These are phyloP conservation scores for Plodia interpunctella DNA, from an alignment of 1,140 invertebrate species.

Conservation along the genomic window DNA sequence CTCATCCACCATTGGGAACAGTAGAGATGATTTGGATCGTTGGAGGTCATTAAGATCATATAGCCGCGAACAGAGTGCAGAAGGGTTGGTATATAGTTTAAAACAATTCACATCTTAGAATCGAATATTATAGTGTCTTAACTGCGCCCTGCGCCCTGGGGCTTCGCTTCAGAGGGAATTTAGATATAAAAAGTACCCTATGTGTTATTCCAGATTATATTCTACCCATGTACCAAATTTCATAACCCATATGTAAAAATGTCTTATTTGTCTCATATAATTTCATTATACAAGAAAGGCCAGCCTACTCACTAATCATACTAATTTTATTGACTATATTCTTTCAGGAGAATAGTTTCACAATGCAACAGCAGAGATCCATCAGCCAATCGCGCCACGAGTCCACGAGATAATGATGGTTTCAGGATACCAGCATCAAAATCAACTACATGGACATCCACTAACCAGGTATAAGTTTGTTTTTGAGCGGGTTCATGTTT, in stretches of 20 bases:
- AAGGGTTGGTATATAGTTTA: constrained; percentile 40
- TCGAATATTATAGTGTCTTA: too few relatives aligned
- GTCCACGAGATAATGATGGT: constrained; percentile 60
- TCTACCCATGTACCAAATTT: too few relatives aligned
- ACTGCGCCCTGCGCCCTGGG: too few relatives aligned
- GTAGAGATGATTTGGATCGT: constrained; percentile 64
- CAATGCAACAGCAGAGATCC: constrained; percentile 68
- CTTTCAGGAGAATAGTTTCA: constrained; percentile 64
- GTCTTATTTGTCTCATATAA: too few relatives aligned
- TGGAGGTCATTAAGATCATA: constrained; percentile 67
- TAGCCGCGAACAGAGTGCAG: constrained; percentile 64
- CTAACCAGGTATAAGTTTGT: constrained; percentile 31
- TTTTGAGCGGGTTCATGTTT: too few relatives aligned
- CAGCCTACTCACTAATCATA: too few relatives aligned
- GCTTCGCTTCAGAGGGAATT: too few relatives aligned
- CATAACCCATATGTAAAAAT: too few relatives aligned
- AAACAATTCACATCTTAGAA: too few relatives aligned
- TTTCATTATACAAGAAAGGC: too few relatives aligned
- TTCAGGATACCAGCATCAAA: constrained; percentile 53
- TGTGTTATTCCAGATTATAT: too few relatives aligned
- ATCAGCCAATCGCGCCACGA: constrained; percentile 50
- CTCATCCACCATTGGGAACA: constrained; percentile 67
- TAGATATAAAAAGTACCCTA: too few relatives aligned
- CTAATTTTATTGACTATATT: constrained; percentile 13
- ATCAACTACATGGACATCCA: constrained; percentile 37